Conservation (phyloP, 2,113 vertebrate genomes). For the Dryoscopus gambensis region DNA sequence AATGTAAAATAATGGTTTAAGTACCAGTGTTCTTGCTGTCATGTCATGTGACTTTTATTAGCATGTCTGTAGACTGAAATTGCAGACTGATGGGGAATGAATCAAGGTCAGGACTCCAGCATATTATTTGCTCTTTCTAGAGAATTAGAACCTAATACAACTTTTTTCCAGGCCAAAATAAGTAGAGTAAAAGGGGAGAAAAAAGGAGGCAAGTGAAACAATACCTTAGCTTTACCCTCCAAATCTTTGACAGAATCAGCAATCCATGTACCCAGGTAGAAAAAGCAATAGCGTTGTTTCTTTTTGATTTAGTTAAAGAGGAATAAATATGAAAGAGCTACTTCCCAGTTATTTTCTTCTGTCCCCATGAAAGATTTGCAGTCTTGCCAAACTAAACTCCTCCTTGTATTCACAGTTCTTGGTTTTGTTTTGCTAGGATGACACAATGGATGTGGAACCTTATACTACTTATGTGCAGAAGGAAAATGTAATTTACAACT, state of each 20-base stretch:
- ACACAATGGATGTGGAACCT: constrained; percentile 49
- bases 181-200: background rate
- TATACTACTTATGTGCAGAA: constrained; percentile 66
- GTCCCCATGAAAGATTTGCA: background rate
- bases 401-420: background rate
- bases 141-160: background rate
- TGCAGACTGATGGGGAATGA: background rate
- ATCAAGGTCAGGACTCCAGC: background rate
- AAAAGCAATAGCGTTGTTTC: background rate
- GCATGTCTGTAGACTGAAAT: background rate
- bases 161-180: background rate
- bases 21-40: background rate
- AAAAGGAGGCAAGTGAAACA: background rate
- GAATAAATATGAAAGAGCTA: background rate
- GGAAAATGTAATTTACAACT: constrained; percentile 61
- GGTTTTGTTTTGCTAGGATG: constrained; percentile 53
- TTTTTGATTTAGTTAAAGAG: background rate
- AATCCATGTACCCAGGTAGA: background rate
- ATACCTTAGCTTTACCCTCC: background rate
- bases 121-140: background rate
- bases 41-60: rapidly evolving
- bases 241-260: background rate
- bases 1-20: background rate
- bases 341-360: background rate
- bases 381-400: background rate